Evolutionary conservation across 1,140 invertebrate species (phyloP).

Genomic region (Meloidogyne chitwoodi): DNA sequence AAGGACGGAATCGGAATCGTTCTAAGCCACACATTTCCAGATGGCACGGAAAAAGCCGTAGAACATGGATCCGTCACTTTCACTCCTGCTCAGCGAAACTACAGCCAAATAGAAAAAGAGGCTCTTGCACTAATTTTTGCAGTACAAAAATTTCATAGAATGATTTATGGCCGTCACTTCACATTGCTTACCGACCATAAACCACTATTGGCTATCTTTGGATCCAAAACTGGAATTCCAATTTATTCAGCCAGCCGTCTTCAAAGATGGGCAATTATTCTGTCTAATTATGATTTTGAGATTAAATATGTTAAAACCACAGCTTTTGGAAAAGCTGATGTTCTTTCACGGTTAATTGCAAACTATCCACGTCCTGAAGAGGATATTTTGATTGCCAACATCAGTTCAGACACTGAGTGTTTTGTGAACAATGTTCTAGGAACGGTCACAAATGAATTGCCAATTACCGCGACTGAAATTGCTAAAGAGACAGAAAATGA

Average conservation of each 20-base stretch:
- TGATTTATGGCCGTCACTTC: constrained; percentile 63
- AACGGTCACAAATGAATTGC: neutral
- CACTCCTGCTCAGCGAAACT: constrained; percentile 61
- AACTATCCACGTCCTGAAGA: neutral
- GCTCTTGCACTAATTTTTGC: constrained; percentile 64
- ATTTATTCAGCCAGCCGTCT: constrained; percentile 37
- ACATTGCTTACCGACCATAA: constrained; percentile 63
- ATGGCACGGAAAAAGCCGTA: constrained; percentile 38
- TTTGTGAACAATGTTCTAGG: neutral
- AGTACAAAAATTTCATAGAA: constrained; percentile 64
- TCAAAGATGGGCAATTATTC: constrained; percentile 34
- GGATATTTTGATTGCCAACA: no score
- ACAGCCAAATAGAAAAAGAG: constrained; percentile 65
- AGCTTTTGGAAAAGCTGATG: constrained; percentile 48
- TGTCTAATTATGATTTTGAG: constrained; percentile 44
- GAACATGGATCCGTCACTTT: constrained; percentile 61
- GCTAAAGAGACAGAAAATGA: neutral
- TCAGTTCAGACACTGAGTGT: neutral
- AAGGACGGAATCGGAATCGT: constrained; percentile 46
- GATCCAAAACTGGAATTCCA: constrained; percentile 55
- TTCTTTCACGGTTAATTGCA: constrained; percentile 32
- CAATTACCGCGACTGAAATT: neutral
- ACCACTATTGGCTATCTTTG: constrained; percentile 63
- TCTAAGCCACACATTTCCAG: constrained; percentile 34
- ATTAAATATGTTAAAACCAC: constrained; percentile 38